Conservation (phyloP, 2,113 vertebrate genomes). For the Centropus unirufus region DNA sequence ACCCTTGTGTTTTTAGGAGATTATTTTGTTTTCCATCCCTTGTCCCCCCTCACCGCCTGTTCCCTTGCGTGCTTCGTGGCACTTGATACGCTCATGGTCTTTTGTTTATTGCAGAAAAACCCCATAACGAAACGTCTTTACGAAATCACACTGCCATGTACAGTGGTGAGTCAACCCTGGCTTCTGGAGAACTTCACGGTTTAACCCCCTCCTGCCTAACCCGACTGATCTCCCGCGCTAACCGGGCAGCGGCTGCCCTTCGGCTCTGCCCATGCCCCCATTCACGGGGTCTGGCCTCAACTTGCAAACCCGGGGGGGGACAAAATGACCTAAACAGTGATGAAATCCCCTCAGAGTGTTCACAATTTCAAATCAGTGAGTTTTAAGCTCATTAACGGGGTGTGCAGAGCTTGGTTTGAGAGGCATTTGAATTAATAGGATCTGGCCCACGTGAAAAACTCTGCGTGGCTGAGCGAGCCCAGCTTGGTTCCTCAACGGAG, state of each 20-base stretch:
- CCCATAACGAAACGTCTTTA: slow-evolving; percentile 89
- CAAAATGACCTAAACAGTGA: accelerated
- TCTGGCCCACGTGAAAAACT: background rate
- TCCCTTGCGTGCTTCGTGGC: slow-evolving; percentile 23
- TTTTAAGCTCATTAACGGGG: background rate
- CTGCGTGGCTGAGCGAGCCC: background rate
- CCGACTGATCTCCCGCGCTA: slow-evolving; percentile 62
- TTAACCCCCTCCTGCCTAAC: slow-evolving; percentile 76
- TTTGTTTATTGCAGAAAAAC: slow-evolving; percentile 90
- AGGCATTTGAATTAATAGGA: background rate
- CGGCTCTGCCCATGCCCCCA: background rate
- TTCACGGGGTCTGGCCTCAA: accelerated
- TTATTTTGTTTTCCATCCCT: background rate
- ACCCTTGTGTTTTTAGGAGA: background rate
- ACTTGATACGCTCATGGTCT: slow-evolving; percentile 73
- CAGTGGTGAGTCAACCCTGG: slow-evolving; percentile 88
- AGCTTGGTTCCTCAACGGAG: background rate
- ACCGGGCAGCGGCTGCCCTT: background rate
- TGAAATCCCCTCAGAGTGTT: accelerated
- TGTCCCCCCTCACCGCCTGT: background rate
- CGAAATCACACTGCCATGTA: slow-evolving; percentile 89
- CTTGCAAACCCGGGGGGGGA: accelerated
- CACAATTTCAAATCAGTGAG: accelerated
- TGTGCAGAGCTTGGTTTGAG: background rate
- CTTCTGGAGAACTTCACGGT: slow-evolving; percentile 63